Percentiles rank a stretch among this genome's conserved stretches.
phyloP scores from a whole-genome alignment of 2,888 invertebrate species.

The Tigriopus californicus region DNA sequence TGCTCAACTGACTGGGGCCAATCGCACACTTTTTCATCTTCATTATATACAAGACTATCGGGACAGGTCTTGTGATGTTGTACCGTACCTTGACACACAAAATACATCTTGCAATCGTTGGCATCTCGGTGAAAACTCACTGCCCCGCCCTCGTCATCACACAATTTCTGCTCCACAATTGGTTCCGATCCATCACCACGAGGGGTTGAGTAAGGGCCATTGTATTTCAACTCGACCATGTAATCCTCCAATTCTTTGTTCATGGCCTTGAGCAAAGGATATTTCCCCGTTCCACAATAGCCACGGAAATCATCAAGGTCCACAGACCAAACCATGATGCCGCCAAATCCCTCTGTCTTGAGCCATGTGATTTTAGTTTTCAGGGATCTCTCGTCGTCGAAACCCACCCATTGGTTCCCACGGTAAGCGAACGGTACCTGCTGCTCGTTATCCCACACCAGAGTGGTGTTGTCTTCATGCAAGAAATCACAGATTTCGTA shows the following conservation, averaged over 20 bases:
- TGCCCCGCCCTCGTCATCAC: slow-evolving; percentile 85
- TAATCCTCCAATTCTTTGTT: slow-evolving; percentile 64
- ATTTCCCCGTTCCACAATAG: slow-evolving; percentile 66
- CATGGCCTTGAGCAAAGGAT: slow-evolving; percentile 69
- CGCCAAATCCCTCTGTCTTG: slow-evolving; percentile 80
- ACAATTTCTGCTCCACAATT: slow-evolving; percentile 64
- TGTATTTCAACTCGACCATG: slow-evolving; percentile 58
- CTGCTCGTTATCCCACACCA: slow-evolving; percentile 89
- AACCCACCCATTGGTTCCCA: slow-evolving; percentile 81
- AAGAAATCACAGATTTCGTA: slow-evolving; percentile 88
- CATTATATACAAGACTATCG: slow-evolving; percentile 73
- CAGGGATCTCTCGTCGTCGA: slow-evolving; percentile 76
- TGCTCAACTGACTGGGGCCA: slow-evolving; percentile 89
- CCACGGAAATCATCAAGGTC: slow-evolving; percentile 91
- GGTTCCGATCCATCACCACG: slow-evolving; percentile 17
- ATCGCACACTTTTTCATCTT: slow-evolving; percentile 80
- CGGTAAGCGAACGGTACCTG: slow-evolving; percentile 86
- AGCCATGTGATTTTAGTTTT: slow-evolving; percentile 87
- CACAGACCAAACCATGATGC: slow-evolving; percentile 91
- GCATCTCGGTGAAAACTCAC: slow-evolving; percentile 80
- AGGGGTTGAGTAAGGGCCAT: slow-evolving; percentile 59
- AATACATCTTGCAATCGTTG: slow-evolving; percentile 79
- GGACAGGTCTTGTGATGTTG: slow-evolving; percentile 94
- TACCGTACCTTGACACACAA: slow-evolving; percentile 86
- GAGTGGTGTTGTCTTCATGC: slow-evolving; percentile 67